Conservation (phyloP, 1,140 invertebrate species). For the Atta cephalotes region DNA sequence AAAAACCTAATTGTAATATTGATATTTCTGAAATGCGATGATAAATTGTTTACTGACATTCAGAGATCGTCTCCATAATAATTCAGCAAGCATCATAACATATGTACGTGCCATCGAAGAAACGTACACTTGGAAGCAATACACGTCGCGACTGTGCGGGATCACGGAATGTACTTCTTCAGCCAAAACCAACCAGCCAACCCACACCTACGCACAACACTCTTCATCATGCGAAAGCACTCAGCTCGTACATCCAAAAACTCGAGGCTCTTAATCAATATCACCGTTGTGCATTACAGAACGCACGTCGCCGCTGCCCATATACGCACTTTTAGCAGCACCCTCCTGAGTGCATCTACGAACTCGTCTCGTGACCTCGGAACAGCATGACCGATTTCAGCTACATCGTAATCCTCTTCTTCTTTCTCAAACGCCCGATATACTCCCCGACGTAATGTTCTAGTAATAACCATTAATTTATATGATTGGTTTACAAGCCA, state of each 20-base stretch:
- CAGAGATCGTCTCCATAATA: slow-evolving; percentile 12
- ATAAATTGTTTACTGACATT: slow-evolving; percentile 15
- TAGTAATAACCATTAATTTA: slow-evolving; percentile 71
- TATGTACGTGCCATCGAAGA: slow-evolving; percentile 30
- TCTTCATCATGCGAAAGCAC: slow-evolving; percentile 46
- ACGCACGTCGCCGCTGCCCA: slow-evolving; percentile 37
- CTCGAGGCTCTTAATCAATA: slow-evolving; percentile 69
- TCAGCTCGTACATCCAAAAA: slow-evolving; percentile 56
- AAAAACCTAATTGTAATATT: not conserved
- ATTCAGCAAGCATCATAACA: slow-evolving; percentile 25
- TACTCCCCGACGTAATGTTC: slow-evolving; percentile 49
- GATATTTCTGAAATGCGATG: not conserved
- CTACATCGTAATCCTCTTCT: not conserved
- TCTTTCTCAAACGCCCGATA: not conserved
- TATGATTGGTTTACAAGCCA: slow-evolving; percentile 68
- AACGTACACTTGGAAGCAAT: slow-evolving; percentile 25
- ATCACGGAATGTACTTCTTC: slow-evolving; percentile 13
- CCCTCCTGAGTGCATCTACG: not conserved
- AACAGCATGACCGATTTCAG: slow-evolving; percentile 29
- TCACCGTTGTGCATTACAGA: slow-evolving; percentile 60
- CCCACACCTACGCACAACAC: slow-evolving; percentile 15
- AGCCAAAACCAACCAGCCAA: slow-evolving; percentile 15
- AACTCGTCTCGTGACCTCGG: slow-evolving; percentile 10
- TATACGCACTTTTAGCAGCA: slow-evolving; percentile 8
- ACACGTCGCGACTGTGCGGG: slow-evolving; percentile 1